phyloP scores from a whole-genome alignment of 1,140 invertebrate species.

The Galleria mellonella region DNA sequence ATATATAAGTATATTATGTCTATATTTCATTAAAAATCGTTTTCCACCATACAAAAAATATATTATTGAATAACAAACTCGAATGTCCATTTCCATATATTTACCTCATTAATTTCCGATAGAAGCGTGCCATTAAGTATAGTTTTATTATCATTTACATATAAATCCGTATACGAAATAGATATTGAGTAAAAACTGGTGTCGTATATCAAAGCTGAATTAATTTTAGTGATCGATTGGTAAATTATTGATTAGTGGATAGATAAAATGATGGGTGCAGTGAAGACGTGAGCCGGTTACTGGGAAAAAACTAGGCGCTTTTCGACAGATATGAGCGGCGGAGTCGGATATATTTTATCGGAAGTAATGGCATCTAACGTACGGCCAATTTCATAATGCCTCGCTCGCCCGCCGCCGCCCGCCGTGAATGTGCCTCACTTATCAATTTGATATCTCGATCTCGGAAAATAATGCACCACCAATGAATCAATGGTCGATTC shows the following conservation, averaged over 20 bases:
- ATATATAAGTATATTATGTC: too few species aligned
- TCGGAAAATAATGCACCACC: slow-evolving; percentile 58
- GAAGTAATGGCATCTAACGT: slow-evolving; percentile 71
- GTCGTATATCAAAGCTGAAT: slow-evolving; percentile 10
- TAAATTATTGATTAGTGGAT: slow-evolving; percentile 44
- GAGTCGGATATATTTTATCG: slow-evolving; percentile 68
- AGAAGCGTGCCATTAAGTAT: not conserved
- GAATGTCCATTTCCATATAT: not conserved
- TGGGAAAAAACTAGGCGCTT: slow-evolving; percentile 27
- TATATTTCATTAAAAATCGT: too few species aligned
- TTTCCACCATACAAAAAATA: not conserved
- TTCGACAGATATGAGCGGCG: slow-evolving; percentile 65
- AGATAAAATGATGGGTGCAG: slow-evolving; percentile 42
- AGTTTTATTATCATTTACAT: not conserved
- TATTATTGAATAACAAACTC: not conserved
- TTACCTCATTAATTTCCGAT: not conserved
- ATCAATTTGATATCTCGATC: slow-evolving; percentile 72
- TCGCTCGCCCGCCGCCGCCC: slow-evolving; percentile 59
- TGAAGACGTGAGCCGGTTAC: slow-evolving; percentile 40
- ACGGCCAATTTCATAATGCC: slow-evolving; percentile 73
- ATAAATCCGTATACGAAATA: too few species aligned
- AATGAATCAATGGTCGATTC: slow-evolving; percentile 27
- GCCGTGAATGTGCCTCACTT: slow-evolving; percentile 66
- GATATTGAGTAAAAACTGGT: not conserved
- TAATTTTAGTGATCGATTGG: slow-evolving; percentile 26